phyloP scores from a whole-genome alignment of 2,797 vertebrate species.

The Hydrophis major region DNA sequence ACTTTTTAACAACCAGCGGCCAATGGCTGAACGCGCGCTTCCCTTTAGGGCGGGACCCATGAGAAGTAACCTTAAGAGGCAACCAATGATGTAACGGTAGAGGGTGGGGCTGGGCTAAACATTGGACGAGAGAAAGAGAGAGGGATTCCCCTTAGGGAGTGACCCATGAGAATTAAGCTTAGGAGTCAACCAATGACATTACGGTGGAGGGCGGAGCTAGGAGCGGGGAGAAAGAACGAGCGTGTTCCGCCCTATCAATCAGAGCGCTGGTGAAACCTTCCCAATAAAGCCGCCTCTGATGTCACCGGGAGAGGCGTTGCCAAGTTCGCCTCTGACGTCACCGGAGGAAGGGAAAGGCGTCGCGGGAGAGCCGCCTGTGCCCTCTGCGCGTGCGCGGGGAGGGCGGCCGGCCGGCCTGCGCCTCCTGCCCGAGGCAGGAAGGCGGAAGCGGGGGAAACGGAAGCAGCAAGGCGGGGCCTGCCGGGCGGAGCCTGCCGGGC shows the following conservation, averaged over 20 bases:
- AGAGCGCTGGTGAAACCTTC: background rate
- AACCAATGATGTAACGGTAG: background rate
- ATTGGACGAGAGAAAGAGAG: background rate
- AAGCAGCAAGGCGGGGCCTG: background rate
- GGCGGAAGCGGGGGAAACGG: background rate
- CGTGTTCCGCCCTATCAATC: too few species aligned
- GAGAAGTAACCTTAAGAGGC: background rate
- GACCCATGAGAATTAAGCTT: background rate
- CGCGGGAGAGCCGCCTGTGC: background rate
- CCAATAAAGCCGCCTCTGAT: background rate
- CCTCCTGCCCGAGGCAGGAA: too few species aligned
- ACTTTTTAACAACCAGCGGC: rapidly evolving
- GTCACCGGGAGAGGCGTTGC: background rate
- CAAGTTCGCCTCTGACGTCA: background rate
- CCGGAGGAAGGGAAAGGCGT: too few species aligned
- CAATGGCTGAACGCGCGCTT: background rate
- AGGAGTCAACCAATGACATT: background rate
- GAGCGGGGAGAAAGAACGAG: too few species aligned
- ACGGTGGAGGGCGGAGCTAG: background rate
- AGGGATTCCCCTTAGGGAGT: too few species aligned
- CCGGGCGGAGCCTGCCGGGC: background rate
- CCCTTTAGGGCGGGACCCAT: background rate
- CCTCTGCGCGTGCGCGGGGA: too few species aligned
- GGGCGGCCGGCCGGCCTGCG: background rate
- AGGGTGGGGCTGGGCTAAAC: background rate